A percentile compares a stretch with the other conserved stretches of the same genome.
Conservation (phyloP, 1,140 invertebrate species). For the Drosophila burlai region DNA sequence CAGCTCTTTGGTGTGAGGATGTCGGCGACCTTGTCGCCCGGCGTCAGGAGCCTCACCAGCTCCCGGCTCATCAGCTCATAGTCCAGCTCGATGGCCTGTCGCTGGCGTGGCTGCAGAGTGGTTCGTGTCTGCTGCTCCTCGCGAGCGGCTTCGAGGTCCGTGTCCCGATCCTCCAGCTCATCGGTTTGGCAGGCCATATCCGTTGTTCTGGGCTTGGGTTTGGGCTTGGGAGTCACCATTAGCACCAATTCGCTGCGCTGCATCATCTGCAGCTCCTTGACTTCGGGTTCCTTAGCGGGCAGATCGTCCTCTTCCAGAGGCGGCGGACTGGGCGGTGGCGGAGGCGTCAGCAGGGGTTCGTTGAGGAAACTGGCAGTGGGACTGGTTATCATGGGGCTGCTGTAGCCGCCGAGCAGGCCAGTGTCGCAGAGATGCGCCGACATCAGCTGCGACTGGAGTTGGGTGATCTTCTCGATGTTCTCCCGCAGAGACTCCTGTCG, state of each 20-base stretch:
- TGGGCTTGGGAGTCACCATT: constrained; percentile 87
- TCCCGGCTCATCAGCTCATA: constrained; percentile 92
- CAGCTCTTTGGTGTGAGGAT: constrained; percentile 90
- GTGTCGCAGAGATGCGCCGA: constrained; percentile 75
- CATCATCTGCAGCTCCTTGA: constrained; percentile 86
- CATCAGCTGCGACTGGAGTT: constrained; percentile 83
- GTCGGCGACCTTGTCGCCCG: constrained; percentile 89
- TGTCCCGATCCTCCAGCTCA: constrained; percentile 68
- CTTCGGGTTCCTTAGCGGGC: constrained; percentile 22
- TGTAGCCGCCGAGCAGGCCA: constrained; percentile 46
- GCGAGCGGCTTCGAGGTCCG: constrained; percentile 54
- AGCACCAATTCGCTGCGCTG: constrained; percentile 88
- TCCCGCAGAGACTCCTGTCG: constrained; percentile 80
- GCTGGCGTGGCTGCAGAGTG: constrained; percentile 85
- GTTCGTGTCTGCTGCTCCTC: constrained; percentile 72
- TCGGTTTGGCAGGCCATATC: constrained; percentile 89
- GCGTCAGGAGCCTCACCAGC: constrained; percentile 89
- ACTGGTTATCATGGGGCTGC: constrained; percentile 39
- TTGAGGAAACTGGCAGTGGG: constrained; percentile 34
- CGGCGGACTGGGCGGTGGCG: constrained; percentile 35
- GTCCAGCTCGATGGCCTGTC: constrained; percentile 92
- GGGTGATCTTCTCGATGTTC: constrained; percentile 84
- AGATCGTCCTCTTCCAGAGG: constrained; percentile 10
- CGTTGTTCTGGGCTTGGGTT: constrained; percentile 86
- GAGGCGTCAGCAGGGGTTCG: constrained; percentile 20